A percentile compares a stretch with the other conserved stretches of the same genome.
Conservation (phyloP, 2,888 invertebrate species). For the Watsonalla binaria region DNA sequence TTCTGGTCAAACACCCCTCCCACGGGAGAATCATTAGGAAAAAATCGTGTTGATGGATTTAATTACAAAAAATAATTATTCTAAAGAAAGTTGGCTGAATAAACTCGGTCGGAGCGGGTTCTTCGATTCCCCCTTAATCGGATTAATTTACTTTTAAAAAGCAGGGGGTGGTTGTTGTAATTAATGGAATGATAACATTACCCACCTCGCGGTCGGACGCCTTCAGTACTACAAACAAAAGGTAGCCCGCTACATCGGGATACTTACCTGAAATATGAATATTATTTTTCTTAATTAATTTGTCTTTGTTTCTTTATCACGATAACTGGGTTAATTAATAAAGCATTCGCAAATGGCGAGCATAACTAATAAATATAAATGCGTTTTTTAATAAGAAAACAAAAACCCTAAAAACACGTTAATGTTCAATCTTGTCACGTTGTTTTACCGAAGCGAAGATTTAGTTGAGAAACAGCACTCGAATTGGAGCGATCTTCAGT, state of each 20-base stretch:
- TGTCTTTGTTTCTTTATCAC: too few species aligned
- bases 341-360: too few species aligned
- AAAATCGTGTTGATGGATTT: constrained; percentile 80
- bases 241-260: constrained; percentile 12
- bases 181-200: constrained; percentile 79
- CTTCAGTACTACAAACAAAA: constrained; percentile 49
- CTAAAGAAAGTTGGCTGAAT: constrained; percentile 76
- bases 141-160: constrained; percentile 79
- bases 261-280: background rate
- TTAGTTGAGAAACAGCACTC: constrained; percentile 40
- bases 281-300: background rate
- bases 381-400: too few species aligned
- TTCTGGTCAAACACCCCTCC: constrained; percentile 44
- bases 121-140: constrained; percentile 77
- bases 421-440: constrained; percentile 12
- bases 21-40: constrained; percentile 77
- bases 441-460: constrained; percentile 15
- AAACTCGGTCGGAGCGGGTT: constrained; percentile 76
- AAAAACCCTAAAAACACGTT: constrained; percentile 1
- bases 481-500: constrained; percentile 49
- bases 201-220: constrained; percentile 69
- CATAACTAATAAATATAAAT: too few species aligned
- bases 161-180: constrained; percentile 73
- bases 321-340: too few species aligned
- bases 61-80: constrained; percentile 80